phyloP scores from a whole-genome alignment of 2,888 invertebrate species.

The Horisme vitalbata region DNA sequence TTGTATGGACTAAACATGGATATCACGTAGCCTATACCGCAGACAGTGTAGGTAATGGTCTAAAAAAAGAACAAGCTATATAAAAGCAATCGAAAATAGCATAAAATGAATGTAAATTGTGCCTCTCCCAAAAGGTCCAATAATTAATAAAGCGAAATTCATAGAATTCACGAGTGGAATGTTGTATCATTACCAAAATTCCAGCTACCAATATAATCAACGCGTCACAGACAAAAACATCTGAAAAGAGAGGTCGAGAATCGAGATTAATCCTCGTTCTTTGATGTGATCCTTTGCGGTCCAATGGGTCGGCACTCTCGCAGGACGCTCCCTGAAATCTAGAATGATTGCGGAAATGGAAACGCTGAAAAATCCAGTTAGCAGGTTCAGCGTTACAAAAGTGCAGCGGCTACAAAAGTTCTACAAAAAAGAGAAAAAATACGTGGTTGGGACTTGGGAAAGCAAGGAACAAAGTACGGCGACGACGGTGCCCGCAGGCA shows the following conservation, averaged over 20 bases:
- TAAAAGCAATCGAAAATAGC: constrained; percentile 12
- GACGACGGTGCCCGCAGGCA: constrained; percentile 28
- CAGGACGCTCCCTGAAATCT: constrained; percentile 14
- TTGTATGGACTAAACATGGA: constrained; percentile 22
- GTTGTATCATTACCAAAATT: neutral
- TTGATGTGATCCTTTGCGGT: constrained; percentile 25
- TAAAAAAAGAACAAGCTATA: constrained; percentile 18
- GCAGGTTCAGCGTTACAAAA: constrained; percentile 31
- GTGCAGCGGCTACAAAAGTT: constrained; percentile 32
- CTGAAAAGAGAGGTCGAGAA: constrained; percentile 3
- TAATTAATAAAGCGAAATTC: no score
- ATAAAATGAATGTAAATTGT: constrained; percentile 13
- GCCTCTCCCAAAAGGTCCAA: neutral
- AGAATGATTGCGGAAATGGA: constrained; percentile 33
- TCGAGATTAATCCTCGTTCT: constrained; percentile 21
- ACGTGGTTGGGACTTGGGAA: constrained; percentile 16
- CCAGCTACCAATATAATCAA: constrained; percentile 5
- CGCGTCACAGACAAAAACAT: no score
- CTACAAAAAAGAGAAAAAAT: constrained; percentile 32
- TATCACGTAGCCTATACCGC: constrained; percentile 16
- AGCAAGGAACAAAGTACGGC: constrained; percentile 32
- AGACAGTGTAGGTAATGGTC: constrained; percentile 1
- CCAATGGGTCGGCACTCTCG: neutral
- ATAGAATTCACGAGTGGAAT: no score
- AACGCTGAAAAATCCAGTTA: constrained; percentile 38